Evolutionary conservation across 2,113 vertebrate species (phyloP), one percentile per base, ranked within the genome.

Genomic region (Sapajus apella): DNA sequence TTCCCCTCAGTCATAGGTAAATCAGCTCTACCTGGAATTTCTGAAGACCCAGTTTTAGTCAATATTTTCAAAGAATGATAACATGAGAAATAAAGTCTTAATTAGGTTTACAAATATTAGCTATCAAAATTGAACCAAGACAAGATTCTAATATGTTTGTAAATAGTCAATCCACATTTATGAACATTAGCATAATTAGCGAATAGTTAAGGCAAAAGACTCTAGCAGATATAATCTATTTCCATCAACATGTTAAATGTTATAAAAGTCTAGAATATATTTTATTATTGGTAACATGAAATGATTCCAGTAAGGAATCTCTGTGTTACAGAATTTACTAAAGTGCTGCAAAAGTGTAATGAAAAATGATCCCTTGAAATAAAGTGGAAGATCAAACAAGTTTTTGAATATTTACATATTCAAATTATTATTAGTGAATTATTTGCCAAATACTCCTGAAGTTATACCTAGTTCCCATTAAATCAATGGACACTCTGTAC

Each of bases 281-380:
- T 66, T 95, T 94, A 47, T 87, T 95, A 17, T 47, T 83, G 76
- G 3, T 81, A 37, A 66, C 16, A 83, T 50, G 37, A 95, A 88
- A 94, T 82, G 16, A 92, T 91, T 96, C 37, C 20, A 76, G 90
- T 91, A 94, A 93, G 64, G 73, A 97, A 93, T 75, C 83, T 86
- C 40, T 89, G 16, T 81, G 72, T 95, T 82, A 95, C 50, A 86
- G 37, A 95, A 75, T 79, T 95, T 76, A 85, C 72, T 97, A 87
- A 97, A 81, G 23, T 70, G 6, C 73, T 23, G 43, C 83, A 79
- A 90, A 96, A 90, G 23, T 68, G 56, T 84, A 87, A 45, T 82
- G 47, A 52, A 87, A 96, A 93, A 94, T 83, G 35, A 86, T 88
- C 30, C 18, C 82, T 88, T 91, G n/a, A 94, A 66, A 91, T 55